These are phyloP conservation scores for Tricholaema leucomelas DNA, from an alignment of 2,113 vertebrate genomes.

Conservation along the genomic window DNA sequence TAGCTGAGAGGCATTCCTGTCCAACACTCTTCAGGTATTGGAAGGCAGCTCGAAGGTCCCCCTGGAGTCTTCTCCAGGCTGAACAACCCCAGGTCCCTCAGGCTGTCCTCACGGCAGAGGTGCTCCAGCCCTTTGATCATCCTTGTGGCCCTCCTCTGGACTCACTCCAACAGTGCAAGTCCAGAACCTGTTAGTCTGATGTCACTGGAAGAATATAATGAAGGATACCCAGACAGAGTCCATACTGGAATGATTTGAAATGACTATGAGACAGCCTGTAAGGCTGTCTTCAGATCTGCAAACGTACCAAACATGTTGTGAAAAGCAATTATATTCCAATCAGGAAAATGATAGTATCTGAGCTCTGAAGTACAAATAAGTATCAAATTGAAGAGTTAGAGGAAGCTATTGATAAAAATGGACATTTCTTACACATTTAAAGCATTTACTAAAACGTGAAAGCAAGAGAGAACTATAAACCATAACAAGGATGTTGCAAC, in stretches of 20 bases:
- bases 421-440: neutral
- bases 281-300: neutral
- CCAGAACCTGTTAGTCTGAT: slow-evolving; percentile 13
- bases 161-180: neutral
- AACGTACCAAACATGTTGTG: neutral
- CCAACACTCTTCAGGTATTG: too few species aligned
- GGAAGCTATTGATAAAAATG: neutral
- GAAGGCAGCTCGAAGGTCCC: too few species aligned
- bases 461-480: neutral
- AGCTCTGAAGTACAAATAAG: neutral
- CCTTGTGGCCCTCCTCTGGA: too few species aligned
- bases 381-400: neutral
- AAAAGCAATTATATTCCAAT: neutral
- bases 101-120: too few species aligned
- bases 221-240: slow-evolving; percentile 1
- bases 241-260: slow-evolving; percentile 15
- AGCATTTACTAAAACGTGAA: neutral
- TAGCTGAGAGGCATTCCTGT: too few species aligned
- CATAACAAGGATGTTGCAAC: neutral
- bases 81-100: too few species aligned
- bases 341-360: neutral
- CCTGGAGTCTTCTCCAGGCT: too few species aligned
- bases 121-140: too few species aligned
- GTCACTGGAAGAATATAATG: slow-evolving; percentile 23
- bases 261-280: neutral